A percentile compares a stretch with the other conserved stretches of the same genome.
phyloP scores from a whole-genome alignment of 2,797 vertebrate species.

The Dallia pectoralis region DNA sequence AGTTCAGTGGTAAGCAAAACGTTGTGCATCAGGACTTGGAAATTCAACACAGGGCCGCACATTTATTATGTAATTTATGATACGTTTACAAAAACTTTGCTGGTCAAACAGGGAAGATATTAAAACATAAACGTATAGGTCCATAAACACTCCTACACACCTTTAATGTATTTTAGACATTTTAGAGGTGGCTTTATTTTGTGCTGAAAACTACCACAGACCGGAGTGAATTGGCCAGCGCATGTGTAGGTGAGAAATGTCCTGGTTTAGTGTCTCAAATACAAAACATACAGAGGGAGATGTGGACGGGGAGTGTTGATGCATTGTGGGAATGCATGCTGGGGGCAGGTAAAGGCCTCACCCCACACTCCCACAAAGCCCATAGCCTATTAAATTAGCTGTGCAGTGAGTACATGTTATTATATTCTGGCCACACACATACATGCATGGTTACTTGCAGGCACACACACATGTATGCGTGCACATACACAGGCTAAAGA shows the following conservation, averaged over 20 bases:
- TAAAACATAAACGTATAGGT: too few relatives aligned
- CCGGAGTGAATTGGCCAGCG: not conserved
- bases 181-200: too few relatives aligned
- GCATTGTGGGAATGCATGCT: too few relatives aligned
- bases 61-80: too few relatives aligned
- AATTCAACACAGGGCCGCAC: too few relatives aligned
- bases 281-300: not conserved
- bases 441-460: not conserved
- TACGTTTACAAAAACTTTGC: too few relatives aligned
- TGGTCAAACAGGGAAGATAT: too few relatives aligned
- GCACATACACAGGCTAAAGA: not conserved
- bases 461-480: conserved; percentile 5
- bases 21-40: too few relatives aligned
- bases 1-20: too few relatives aligned
- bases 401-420: not conserved
- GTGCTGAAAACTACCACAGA: too few relatives aligned
- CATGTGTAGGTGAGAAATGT: not conserved
- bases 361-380: not conserved
- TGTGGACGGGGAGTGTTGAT: not conserved
- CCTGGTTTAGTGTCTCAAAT: not conserved
- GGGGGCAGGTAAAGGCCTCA: not conserved
- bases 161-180: too few relatives aligned
- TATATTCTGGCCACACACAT: not conserved
- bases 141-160: too few relatives aligned
- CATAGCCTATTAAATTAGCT: not conserved